Conservation (phyloP, 1,140 invertebrate genomes). For the Drosophila bocki region DNA sequence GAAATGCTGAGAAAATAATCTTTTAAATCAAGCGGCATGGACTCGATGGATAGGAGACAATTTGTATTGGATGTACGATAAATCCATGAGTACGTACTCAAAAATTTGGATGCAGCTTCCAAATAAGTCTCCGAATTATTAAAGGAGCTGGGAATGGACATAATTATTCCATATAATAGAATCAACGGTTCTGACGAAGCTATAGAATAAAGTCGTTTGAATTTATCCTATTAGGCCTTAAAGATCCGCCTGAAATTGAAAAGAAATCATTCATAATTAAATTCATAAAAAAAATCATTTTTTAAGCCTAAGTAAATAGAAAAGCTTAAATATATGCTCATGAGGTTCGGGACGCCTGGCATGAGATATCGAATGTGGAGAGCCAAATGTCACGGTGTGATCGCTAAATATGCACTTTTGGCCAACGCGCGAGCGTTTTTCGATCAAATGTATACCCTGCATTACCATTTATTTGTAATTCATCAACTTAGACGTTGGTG, state of each 20-base stretch:
- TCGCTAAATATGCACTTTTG: no score
- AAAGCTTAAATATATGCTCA: no score
- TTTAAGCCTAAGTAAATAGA: no score
- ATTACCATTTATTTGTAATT: no score
- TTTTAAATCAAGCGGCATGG: constrained; percentile 87
- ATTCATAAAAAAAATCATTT: not conserved
- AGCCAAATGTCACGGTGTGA: no score
- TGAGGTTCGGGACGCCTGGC: no score
- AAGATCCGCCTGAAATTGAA: not conserved
- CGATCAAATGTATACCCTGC: no score
- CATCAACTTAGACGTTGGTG: no score
- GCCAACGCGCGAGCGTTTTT: no score
- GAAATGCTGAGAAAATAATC: constrained; percentile 84
- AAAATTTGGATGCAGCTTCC: constrained; percentile 72
- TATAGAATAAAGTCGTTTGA: not conserved
- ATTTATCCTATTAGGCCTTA: not conserved
- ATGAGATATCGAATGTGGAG: no score
- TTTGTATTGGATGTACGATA: constrained; percentile 89
- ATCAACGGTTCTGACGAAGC: not conserved
- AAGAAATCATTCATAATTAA: not conserved
- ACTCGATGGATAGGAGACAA: constrained; percentile 86
- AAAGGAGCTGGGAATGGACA: constrained; percentile 2
- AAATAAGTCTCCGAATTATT: not conserved
- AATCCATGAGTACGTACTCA: constrained; percentile 88
- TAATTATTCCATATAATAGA: not conserved